Evolutionary conservation across 2,797 vertebrate genomes (phyloP), one percentile per base, ranked within the genome.

Genomic region (Myotis daubentonii): DNA sequence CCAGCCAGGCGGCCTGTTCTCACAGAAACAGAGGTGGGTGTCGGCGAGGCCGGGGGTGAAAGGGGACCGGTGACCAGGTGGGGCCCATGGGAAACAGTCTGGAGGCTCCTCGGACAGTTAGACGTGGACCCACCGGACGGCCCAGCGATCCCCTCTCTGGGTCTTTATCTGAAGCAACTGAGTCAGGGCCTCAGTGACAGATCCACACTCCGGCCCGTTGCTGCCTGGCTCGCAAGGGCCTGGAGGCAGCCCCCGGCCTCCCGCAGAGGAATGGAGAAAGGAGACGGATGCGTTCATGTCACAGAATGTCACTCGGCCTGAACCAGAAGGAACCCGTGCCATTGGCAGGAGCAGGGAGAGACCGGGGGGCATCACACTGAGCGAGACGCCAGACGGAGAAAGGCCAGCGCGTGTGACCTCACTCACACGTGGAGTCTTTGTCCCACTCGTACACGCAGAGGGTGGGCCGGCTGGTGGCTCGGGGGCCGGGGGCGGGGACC

Each of bases 101-200:
- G 23, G 22, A 25, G 22, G 19, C 44, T 53, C 57, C 70, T 53
- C 15, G 13, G 15, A 41, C n/a, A 25, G 1, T 20, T 25, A 3
- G 9, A 74, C 25, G 1, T 8, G 25, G 36, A 53, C n/a, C 19
- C 12, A 9, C 9, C 2, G 0, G 49, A 1, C 1, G 25, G 11
- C 30, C 57, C 19, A 13, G 47, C 25, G 12, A 15, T 65, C 16
- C 7, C 55, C 5, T 25, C 16, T 36, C 36, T 10, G n/a, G 38
- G 65, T 7, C 8, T 16, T 11, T 22, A 38, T 15, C 66, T 53
- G 47, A 36, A 49, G 30, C 23, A 7, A 23, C 3, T 19, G 22
- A 53, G 30, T 74, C 79, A 71, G n/a, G 33, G 25, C 41, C 79
- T 74, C n/a, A 1, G 51, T 2, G 49, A 51, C 5, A 0, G 53